These are phyloP conservation scores for Ataeniobius toweri DNA, from an alignment of 2,797 vertebrate species.

Conservation along the genomic window DNA sequence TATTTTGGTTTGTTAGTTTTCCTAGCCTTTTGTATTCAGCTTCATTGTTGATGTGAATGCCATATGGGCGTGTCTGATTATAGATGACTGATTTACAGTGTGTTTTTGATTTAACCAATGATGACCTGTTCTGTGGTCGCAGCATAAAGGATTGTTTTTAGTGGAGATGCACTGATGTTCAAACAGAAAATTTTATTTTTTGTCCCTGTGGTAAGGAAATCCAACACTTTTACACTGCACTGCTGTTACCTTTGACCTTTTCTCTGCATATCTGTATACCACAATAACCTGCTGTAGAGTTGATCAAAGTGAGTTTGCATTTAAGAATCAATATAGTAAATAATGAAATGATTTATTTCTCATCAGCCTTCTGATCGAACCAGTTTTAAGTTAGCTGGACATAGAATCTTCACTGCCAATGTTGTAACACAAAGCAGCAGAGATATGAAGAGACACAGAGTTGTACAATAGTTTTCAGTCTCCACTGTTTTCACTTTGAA, in stretches of 20 bases:
- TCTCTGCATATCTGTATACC: slow-evolving; percentile 39
- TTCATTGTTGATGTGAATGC: slow-evolving; percentile 32
- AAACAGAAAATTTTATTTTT: slow-evolving; percentile 11
- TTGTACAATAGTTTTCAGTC: neutral
- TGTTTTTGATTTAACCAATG: slow-evolving; percentile 55
- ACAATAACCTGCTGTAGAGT: slow-evolving; percentile 21
- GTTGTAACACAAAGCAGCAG: neutral
- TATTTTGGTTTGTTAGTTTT: neutral
- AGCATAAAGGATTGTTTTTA: slow-evolving; percentile 37
- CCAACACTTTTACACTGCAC: neutral
- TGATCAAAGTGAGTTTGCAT: slow-evolving; percentile 31
- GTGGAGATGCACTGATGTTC: slow-evolving; percentile 14
- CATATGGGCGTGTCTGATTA: slow-evolving; percentile 56
- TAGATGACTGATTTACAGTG: slow-evolving; percentile 29
- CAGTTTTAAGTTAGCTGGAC: neutral
- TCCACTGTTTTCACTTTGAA: neutral
- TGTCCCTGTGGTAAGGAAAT: slow-evolving; percentile 13
- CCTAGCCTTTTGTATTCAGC: slow-evolving; percentile 6
- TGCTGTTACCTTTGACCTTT: slow-evolving; percentile 44
- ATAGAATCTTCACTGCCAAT: neutral
- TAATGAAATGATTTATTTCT: neutral
- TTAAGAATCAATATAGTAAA: neutral
- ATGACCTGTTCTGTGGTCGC: slow-evolving; percentile 59
- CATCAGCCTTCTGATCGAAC: neutral
- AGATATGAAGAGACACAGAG: neutral